These are phyloP conservation scores for Pediacus dermestoides DNA, from an alignment of 2,888 invertebrate genomes.

Conservation along the genomic window DNA sequence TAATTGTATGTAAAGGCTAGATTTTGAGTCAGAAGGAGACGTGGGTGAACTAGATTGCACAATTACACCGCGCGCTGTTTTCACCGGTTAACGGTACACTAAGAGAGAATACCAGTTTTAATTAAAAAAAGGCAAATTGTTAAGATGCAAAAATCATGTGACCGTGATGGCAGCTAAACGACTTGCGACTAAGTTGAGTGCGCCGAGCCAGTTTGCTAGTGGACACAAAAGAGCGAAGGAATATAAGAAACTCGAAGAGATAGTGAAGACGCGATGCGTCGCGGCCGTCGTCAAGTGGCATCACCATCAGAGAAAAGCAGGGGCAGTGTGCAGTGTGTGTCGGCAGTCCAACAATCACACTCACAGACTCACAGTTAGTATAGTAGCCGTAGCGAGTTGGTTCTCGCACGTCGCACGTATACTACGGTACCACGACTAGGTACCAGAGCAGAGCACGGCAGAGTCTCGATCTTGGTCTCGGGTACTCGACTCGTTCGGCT, in stretches of 20 bases:
- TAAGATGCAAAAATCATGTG: slow-evolving; percentile 36
- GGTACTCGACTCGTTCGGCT: slow-evolving; percentile 22
- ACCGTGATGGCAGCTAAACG: slow-evolving; percentile 25
- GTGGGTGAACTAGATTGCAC: slow-evolving; percentile 41
- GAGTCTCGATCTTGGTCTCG: slow-evolving; percentile 16
- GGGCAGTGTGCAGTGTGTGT: slow-evolving; percentile 13
- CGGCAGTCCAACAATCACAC: slow-evolving; percentile 15
- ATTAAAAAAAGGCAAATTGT: slow-evolving; percentile 36
- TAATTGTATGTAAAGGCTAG: no score
- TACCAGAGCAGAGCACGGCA: background rate
- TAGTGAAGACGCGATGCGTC: slow-evolving; percentile 3
- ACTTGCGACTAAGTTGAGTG: slow-evolving; percentile 18
- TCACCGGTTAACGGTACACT: slow-evolving; percentile 34
- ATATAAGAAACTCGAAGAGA: slow-evolving; percentile 1
- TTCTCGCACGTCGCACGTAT: slow-evolving; percentile 17
- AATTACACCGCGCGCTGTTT: slow-evolving; percentile 37
- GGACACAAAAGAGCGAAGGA: slow-evolving; percentile 12
- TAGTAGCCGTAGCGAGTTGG: slow-evolving; percentile 7
- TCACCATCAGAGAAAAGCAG: slow-evolving; percentile 11
- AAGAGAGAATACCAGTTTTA: slow-evolving; percentile 36
- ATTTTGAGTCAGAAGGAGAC: no score
- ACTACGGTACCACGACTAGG: slow-evolving; percentile 3
- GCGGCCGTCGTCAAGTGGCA: no score
- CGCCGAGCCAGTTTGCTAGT: slow-evolving; percentile 19
- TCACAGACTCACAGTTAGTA: slow-evolving; percentile 17